Base-by-base conservation (phyloP, 2,113 vertebrate species). In the Nothobranchius furzeri region DNA sequence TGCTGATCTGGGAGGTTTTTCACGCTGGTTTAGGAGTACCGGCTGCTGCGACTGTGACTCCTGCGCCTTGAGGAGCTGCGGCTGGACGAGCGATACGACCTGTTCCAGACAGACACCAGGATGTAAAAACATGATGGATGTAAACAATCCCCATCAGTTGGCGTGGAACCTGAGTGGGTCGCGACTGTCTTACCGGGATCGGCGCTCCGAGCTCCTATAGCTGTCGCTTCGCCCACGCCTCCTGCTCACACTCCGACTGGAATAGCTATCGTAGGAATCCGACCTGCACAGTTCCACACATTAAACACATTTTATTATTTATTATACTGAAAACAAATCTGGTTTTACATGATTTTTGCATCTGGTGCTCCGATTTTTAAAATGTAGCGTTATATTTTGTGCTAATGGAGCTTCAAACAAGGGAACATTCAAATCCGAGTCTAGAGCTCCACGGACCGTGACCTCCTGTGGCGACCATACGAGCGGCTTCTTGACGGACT, bases 401-500 rank as follows among this genome's bases (percentile, higher is more conserved):
- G 2, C 30, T 30, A 30, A 30, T 20, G 20, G 20, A 20, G 20
- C 20, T 30, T 30, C 30, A 30, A 30, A 40, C 9, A 45, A 45
- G 9, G 11, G 12, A 45, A 45, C 43, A 12, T 45, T 7, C 7
- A 24, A 54, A 40, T 40, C 37, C 43, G 50, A 60, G 9, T 35
- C 1, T 12, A 42, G 25, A 51, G 24, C 45, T 7, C 48, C 53
- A 79, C 92, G 0, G 82, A 98, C 98, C 97, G 96, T 85, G 96
- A 97, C 56, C 95, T 94, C 61, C 93, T 93, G 50, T 75, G 94
- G 54, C 86, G 93, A 61, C 88, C 86, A 0, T 94, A 94, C 0
- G 96, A 96, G 51, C 86, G 93, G 83, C 96, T 96, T 87, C 96
- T 93, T 79, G 98, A 98, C 35, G 92, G 91, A 84, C 98, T 98